These are phyloP conservation scores for Hozukius guyotensis DNA, from an alignment of 2,797 vertebrate genomes.

Conservation along the genomic window DNA sequence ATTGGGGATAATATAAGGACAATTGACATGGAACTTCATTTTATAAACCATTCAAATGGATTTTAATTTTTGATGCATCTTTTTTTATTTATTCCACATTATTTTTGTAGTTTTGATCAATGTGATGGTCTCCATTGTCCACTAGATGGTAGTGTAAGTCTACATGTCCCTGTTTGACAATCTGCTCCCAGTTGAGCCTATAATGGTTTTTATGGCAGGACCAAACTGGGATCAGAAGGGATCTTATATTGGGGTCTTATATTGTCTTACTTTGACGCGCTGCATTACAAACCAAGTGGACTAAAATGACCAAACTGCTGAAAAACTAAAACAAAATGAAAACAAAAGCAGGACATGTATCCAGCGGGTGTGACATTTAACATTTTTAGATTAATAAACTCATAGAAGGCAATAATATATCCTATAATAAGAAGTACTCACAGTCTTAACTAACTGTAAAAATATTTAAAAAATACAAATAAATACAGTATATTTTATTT, in stretches of 20 bases:
- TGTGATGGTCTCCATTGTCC: background rate
- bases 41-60: background rate
- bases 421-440: background rate
- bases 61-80: background rate
- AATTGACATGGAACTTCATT: background rate
- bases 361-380: no score
- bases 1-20: background rate
- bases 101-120: background rate
- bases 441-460: background rate
- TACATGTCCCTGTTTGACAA: background rate
- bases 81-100: background rate
- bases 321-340: no score
- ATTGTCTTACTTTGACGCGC: background rate
- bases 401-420: no score
- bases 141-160: constrained; percentile 12
- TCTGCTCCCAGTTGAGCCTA: constrained; percentile 2
- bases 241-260: background rate
- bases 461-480: background rate
- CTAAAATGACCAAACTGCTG: background rate
- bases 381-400: no score
- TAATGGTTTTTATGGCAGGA: constrained; percentile 1
- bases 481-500: background rate
- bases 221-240: background rate
- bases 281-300: background rate
- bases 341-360: no score